Conservation (phyloP, 2,113 vertebrate genomes). For the Rostratula benghalensis region DNA sequence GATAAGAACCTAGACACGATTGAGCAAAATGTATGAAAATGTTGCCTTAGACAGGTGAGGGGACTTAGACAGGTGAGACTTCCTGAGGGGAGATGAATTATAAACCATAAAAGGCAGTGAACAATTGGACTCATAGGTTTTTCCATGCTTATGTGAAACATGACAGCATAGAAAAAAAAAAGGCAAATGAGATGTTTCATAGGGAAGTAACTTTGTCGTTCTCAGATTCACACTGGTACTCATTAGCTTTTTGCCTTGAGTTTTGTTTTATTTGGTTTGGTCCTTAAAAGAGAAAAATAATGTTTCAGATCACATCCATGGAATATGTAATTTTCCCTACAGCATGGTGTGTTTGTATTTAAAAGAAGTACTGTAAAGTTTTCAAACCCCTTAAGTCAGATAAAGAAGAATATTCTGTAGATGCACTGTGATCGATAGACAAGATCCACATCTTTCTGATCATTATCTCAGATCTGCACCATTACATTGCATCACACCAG, state of each 20-base stretch:
- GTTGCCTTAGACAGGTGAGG: neutral
- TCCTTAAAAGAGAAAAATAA: neutral
- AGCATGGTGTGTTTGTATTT: accelerated
- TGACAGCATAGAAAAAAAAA: neutral
- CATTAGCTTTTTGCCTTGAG: neutral
- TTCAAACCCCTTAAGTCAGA: neutral
- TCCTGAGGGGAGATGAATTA: neutral
- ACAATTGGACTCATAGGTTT: neutral
- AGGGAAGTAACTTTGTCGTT: neutral
- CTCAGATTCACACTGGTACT: neutral
- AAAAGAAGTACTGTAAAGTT: neutral
- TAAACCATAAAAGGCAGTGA: neutral
- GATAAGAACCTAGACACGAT: neutral
- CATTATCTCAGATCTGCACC: neutral
- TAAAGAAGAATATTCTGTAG: neutral
- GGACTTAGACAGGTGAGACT: neutral
- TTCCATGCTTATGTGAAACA: neutral
- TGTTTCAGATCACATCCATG: neutral
- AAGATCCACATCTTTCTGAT: neutral
- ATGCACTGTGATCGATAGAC: neutral
- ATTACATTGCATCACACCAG: neutral
- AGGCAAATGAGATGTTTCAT: neutral
- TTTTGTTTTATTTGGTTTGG: neutral
- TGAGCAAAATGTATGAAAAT: neutral
- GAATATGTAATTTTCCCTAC: neutral